Evolutionary conservation across 1,140 invertebrate genomes (phyloP).

Genomic region (Drosophila sp.): DNA sequence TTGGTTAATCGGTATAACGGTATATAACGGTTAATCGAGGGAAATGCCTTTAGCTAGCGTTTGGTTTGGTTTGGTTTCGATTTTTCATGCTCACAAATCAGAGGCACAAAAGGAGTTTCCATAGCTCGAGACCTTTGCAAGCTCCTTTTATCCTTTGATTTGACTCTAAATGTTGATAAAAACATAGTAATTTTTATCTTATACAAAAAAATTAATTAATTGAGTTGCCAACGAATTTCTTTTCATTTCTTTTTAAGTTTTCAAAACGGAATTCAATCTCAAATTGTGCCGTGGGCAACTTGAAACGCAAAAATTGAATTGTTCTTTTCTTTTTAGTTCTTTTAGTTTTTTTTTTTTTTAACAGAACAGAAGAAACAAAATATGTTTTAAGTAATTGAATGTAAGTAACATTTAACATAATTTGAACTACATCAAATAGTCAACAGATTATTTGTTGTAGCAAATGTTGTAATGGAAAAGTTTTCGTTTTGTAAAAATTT

Average conservation of each 20-base stretch:
- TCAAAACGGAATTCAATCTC: background rate
- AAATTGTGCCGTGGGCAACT: background rate
- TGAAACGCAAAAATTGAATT: conserved; percentile 32
- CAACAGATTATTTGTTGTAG: conserved; percentile 30
- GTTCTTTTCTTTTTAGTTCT: too few relatives aligned
- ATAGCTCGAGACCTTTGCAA: conserved; percentile 22
- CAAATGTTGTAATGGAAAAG: background rate
- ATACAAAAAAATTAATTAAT: conserved; percentile 82
- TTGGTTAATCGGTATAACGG: conserved; percentile 16
- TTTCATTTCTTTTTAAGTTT: conserved; percentile 15
- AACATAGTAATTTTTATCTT: conserved; percentile 84
- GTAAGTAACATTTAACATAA: conserved; percentile 19
- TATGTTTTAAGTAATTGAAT: conserved; percentile 31
- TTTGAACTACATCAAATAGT: conserved; percentile 18
- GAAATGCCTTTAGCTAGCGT: conserved; percentile 32
- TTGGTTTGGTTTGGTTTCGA: conserved; percentile 14
- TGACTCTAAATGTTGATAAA: conserved; percentile 81
- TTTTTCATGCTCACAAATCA: conserved; percentile 56
- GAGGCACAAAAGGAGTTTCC: conserved; percentile 61
- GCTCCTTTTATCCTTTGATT: conserved; percentile 57
- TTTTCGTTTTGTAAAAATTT: conserved; percentile 18
- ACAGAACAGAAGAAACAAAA: conserved; percentile 32
- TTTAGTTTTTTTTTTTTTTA: background rate
- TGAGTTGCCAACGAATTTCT: background rate
- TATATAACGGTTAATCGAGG: conserved; percentile 27